Base-by-base conservation (phyloP, 2,888 invertebrate species). In the Ferdinandea cuprea region DNA sequence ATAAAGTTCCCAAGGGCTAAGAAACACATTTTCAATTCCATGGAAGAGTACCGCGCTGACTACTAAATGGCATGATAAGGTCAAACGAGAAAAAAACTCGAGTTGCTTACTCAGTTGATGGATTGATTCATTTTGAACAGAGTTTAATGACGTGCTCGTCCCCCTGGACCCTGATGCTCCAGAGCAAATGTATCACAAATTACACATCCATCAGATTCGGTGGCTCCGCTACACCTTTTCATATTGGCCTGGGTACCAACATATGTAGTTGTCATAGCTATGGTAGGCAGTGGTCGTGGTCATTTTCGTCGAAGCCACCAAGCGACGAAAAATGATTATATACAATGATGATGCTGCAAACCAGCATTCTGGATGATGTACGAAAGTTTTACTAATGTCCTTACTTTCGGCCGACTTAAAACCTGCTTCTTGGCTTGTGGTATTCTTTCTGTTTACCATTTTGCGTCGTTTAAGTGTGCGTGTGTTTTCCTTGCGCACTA, bases 71-170 rank as follows among this genome's bases (percentile, higher is more conserved):
- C 59, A 66, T 25, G 25, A 5, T 25, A 25, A 77, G 77, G 81
- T 77, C 77, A 77, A 72, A 54, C 8, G 13, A 48, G 44, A 42
- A 65, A 79, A 56, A 79, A 52, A 30, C 21, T 25, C 25, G 30
- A 19, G 37, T 46, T 37, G 19, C 54, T 32, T 17, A 81, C 50
- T 54, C 46, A 9, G 59, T 48, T 61, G 77, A 83, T 77, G 77
- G 66, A 83, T 77, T 72, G 66, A 77, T 71, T 77, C 81, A 83
- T 83, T 77, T 68, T 48, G 50, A 65, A 44, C 17, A 11, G 54
- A 25, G 63, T 61, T 30, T 50, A n/a, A 32, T 71, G 56, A 48
- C 37, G 28, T 69, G 46, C 48, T 42, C 30, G 48, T 30, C 19
- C 42, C 25, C 5, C 25, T 25, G 50, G 59, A 61, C n/a, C n/a